phyloP scores from a whole-genome alignment of 2,113 vertebrate genomes.

The Hemichromis elongatus region DNA sequence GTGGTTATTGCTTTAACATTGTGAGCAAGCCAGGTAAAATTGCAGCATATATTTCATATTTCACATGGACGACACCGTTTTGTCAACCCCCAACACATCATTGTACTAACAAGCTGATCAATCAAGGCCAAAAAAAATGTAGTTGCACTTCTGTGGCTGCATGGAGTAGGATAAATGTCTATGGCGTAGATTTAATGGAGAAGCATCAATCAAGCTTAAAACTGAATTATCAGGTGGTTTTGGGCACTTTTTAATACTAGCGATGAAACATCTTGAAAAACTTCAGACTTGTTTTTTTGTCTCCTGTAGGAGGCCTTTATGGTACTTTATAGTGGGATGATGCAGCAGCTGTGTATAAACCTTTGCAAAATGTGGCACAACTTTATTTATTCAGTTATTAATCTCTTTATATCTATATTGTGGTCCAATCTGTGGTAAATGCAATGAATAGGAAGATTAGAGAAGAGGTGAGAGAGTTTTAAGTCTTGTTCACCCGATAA shows the following conservation, averaged over 20 bases:
- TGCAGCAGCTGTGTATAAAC: background rate
- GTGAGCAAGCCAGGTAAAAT: background rate
- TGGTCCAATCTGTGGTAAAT: constrained; percentile 24
- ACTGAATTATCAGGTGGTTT: background rate
- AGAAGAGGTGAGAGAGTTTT: background rate
- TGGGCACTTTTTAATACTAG: background rate
- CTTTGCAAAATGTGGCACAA: background rate
- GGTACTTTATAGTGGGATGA: background rate
- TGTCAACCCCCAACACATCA: too few species aligned
- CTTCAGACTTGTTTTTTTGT: background rate
- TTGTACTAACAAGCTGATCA: background rate
- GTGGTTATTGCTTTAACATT: background rate
- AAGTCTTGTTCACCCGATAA: background rate
- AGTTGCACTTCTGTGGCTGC: background rate
- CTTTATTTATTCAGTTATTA: constrained; percentile 31
- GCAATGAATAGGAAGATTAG: background rate
- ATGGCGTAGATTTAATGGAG: background rate
- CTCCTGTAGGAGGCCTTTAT: background rate
- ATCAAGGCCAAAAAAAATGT: background rate
- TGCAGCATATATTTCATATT: background rate
- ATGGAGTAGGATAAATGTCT: background rate
- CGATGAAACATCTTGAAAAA: background rate
- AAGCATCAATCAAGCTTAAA: background rate
- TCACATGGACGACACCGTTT: too few species aligned
- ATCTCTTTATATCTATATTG: background rate